Evolutionary conservation across 2,888 invertebrate species (phyloP).

Genomic region (Callyntrura sp.): DNA sequence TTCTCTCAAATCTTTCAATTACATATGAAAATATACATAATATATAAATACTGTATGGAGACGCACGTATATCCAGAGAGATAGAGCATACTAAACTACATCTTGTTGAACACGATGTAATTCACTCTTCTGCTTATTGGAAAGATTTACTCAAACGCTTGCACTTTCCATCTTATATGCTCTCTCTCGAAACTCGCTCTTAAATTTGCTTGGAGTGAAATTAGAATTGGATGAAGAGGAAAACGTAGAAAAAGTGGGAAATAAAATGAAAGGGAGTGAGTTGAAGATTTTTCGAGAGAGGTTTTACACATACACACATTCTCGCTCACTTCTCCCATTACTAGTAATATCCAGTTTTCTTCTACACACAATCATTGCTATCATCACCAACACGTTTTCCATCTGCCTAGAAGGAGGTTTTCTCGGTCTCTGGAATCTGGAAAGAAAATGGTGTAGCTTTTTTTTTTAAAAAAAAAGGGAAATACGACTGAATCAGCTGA

Average conservation of each 20-base stretch:
- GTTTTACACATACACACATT: constrained; percentile 21
- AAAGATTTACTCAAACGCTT: constrained; percentile 28
- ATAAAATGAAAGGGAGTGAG: constrained; percentile 33
- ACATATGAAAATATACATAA: no score
- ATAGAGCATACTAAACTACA: background rate
- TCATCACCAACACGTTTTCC: constrained; percentile 5
- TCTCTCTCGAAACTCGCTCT: background rate
- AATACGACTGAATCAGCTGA: constrained; percentile 50
- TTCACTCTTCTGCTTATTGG: constrained; percentile 50
- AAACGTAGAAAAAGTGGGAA: background rate
- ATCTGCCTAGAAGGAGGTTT: no score
- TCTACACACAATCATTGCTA: background rate
- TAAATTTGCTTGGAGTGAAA: constrained; percentile 37
- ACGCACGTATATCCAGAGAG: no score
- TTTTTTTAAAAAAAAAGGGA: constrained; percentile 17
- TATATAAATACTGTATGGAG: background rate
- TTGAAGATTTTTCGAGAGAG: constrained; percentile 60
- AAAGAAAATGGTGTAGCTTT: background rate
- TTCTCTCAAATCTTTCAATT: constrained; percentile 45
- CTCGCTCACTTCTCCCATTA: no score
- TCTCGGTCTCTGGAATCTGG: no score
- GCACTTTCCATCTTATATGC: constrained; percentile 17
- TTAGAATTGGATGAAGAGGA: constrained; percentile 47
- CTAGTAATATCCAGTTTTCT: background rate
- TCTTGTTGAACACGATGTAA: constrained; percentile 47